Percentiles rank a stretch among this genome's conserved stretches.
These are phyloP conservation scores for Hypotaenidia philippensis DNA, from an alignment of 2,797 vertebrate species.

Conservation along the genomic window DNA sequence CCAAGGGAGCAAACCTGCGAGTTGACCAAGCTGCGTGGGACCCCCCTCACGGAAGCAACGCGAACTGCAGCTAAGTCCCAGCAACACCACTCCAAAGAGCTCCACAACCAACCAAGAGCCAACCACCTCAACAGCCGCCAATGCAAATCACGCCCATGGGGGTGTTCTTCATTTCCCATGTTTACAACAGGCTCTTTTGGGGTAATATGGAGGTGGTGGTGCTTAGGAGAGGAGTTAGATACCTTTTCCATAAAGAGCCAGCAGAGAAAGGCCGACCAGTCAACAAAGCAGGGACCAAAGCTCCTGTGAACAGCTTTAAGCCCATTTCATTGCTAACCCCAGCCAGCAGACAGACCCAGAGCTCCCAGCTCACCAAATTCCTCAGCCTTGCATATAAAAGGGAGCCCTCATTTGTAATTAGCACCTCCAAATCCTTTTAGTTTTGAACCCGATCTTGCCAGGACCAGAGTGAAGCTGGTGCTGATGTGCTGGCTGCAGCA, in stretches of 20 bases:
- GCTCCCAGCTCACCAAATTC: neutral
- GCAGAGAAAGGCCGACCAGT: neutral
- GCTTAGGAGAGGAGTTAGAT: neutral
- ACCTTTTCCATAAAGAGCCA: neutral
- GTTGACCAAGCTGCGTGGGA: neutral
- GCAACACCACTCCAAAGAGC: neutral
- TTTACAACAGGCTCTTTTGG: neutral
- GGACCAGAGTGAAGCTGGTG: fast-evolving
- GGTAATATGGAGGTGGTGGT: neutral
- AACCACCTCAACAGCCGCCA: neutral
- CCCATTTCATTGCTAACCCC: neutral
- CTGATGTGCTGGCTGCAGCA: neutral
- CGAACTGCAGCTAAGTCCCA: neutral
- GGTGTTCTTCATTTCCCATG: neutral
- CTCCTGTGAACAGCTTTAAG: neutral
- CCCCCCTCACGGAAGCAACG: neutral
- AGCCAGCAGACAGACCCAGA: neutral
- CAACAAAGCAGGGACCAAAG: neutral
- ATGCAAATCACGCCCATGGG: neutral
- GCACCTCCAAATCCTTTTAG: neutral
- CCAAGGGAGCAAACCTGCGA: neutral
- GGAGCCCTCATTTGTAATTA: neutral
- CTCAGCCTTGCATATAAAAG: neutral
- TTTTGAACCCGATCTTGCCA: neutral
- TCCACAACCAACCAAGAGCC: neutral